These are phyloP conservation scores for Dryoscopus gambensis DNA, from an alignment of 2,113 vertebrate genomes.

Conservation along the genomic window DNA sequence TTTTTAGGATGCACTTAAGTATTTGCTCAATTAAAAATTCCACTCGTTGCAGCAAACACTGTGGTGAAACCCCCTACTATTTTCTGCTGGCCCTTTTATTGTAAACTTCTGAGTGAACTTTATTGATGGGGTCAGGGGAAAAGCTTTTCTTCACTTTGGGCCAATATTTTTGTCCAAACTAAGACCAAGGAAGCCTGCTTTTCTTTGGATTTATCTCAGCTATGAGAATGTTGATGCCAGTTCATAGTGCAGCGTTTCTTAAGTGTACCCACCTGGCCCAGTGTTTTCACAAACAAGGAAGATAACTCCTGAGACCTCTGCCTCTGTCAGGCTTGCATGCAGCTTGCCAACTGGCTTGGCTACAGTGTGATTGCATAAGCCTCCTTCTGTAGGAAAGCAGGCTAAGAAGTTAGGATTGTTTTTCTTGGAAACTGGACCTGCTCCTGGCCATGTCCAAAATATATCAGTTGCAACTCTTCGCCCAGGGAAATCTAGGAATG, in stretches of 20 bases:
- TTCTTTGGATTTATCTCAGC: neutral
- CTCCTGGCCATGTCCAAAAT: neutral
- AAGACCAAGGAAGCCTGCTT: neutral
- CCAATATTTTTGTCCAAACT: neutral
- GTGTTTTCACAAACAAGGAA: neutral
- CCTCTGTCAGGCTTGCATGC: neutral
- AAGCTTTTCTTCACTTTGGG: neutral
- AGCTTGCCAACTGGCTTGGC: slow-evolving; percentile 46
- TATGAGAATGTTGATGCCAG: neutral
- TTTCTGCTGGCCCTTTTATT: neutral
- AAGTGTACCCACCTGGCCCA: neutral
- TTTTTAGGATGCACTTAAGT: neutral
- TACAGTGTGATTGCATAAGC: slow-evolving; percentile 24
- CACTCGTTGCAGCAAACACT: neutral
- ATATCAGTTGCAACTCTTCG: neutral
- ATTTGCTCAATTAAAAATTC: neutral
- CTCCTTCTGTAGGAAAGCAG: slow-evolving; percentile 45
- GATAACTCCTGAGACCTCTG: slow-evolving; percentile 42
- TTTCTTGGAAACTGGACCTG: slow-evolving; percentile 23
- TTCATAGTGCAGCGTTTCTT: neutral
- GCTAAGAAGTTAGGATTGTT: slow-evolving; percentile 35
- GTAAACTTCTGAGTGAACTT: neutral
- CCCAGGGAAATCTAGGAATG: slow-evolving; percentile 35
- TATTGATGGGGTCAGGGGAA: neutral
- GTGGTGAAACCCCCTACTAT: neutral